These are phyloP conservation scores for Macrotrachela quadricornifera DNA, from an alignment of 1,140 invertebrate species.

Conservation along the genomic window DNA sequence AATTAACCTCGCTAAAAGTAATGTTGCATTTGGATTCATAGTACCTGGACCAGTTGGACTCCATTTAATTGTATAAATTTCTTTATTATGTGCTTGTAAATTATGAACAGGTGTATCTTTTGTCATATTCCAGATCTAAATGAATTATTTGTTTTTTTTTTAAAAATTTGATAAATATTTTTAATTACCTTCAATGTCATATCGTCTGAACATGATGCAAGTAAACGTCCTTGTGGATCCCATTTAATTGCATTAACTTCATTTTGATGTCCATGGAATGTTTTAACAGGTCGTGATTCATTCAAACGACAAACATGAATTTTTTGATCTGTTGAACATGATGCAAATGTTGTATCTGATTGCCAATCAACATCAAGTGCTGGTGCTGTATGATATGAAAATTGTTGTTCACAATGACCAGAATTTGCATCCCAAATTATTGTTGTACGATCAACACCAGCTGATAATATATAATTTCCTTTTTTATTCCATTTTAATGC, in stretches of 20 bases:
- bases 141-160: background rate
- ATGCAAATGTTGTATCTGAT: constrained; percentile 84
- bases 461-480: constrained; percentile 90
- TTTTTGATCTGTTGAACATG: constrained; percentile 95
- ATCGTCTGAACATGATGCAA: constrained; percentile 95
- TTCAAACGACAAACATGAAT: constrained; percentile 90
- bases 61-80: constrained; percentile 99
- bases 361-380: constrained; percentile 98
- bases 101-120: constrained; percentile 87
- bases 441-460: constrained; percentile 60
- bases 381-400: constrained; percentile 85
- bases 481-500: constrained; percentile 96
- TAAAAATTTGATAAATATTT: background rate
- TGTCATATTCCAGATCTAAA: constrained; percentile 84
- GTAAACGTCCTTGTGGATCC: constrained; percentile 86
- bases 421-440: constrained; percentile 97
- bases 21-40: constrained; percentile 82
- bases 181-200: constrained; percentile 65
- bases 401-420: constrained; percentile 86
- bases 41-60: constrained; percentile 88
- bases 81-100: constrained; percentile 86
- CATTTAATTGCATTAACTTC: constrained; percentile 99
- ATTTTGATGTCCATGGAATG: constrained; percentile 90
- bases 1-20: constrained; percentile 53
- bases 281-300: constrained; percentile 80